Percentiles rank a stretch among this genome's conserved stretches.
phyloP scores from a whole-genome alignment of 2,888 invertebrate genomes.

The Xestia xanthographa region DNA sequence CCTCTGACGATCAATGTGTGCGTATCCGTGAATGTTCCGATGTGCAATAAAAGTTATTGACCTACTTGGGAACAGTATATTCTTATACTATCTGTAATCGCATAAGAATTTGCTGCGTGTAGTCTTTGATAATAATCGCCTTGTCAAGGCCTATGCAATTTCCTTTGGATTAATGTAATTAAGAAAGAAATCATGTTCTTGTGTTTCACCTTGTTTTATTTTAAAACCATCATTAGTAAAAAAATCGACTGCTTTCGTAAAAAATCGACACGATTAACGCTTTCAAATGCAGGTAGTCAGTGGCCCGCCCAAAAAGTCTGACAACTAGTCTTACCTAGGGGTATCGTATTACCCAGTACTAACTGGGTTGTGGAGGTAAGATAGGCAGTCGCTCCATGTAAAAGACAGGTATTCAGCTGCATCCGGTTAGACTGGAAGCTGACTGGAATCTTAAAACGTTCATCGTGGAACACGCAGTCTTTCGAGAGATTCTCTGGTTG shows the following conservation, averaged over 20 bases:
- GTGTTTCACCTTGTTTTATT: conserved; percentile 2
- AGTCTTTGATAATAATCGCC: conserved; percentile 10
- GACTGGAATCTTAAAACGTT: too few relatives aligned
- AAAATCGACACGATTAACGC: too few relatives aligned
- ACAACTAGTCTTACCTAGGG: too few relatives aligned
- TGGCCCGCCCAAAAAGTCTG: too few relatives aligned
- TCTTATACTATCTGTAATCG: conserved; percentile 4
- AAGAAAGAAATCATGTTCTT: not conserved
- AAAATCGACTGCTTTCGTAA: too few relatives aligned
- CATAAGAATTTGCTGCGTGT: not conserved
- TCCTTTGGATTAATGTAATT: conserved; percentile 22
- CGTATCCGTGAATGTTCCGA: conserved; percentile 32
- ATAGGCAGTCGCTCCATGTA: too few relatives aligned
- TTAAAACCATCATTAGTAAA: not conserved
- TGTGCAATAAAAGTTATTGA: conserved; percentile 35
- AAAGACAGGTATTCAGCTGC: too few relatives aligned
- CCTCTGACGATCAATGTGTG: conserved; percentile 49
- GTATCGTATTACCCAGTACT: too few relatives aligned
- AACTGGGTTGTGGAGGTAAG: too few relatives aligned
- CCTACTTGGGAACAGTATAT: conserved; percentile 13
- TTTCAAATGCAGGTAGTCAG: too few relatives aligned
- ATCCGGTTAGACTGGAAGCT: too few relatives aligned
- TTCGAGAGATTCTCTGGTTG: not conserved
- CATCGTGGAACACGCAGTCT: not conserved
- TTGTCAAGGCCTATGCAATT: conserved; percentile 25